Percentiles rank a stretch among this genome's conserved stretches.
Conservation (phyloP, 2,113 vertebrate genomes). For the Phalacrocorax aristotelis region DNA sequence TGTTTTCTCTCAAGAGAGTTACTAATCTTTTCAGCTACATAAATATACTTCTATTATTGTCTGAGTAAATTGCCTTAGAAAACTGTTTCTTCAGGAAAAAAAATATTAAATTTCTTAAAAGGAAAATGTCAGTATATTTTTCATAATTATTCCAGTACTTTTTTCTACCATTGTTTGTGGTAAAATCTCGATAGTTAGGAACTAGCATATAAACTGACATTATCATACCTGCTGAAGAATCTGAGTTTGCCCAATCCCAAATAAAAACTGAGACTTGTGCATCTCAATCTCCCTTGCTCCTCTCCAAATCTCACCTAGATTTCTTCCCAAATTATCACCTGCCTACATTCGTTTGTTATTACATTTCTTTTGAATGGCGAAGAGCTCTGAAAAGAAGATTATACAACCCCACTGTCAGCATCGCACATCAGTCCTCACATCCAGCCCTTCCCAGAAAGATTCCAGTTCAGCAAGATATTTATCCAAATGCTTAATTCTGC, state of each 20-base stretch:
- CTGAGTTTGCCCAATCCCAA: background rate
- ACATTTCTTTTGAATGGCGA: background rate
- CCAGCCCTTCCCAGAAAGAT: background rate
- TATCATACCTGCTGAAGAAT: background rate
- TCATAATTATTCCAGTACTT: slow-evolving; percentile 48
- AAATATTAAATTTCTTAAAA: slow-evolving; percentile 39
- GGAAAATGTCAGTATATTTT: slow-evolving; percentile 52
- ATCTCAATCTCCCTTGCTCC: background rate
- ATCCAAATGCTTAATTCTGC: background rate
- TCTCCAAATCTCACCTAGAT: background rate
- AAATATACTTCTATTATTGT: slow-evolving; percentile 64
- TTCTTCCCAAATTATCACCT: background rate
- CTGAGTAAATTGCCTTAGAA: slow-evolving; percentile 62
- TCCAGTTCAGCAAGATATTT: background rate
- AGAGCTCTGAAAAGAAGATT: background rate
- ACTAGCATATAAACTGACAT: background rate
- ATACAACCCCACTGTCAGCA: background rate
- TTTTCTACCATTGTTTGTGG: slow-evolving; percentile 25
- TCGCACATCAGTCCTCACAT: background rate
- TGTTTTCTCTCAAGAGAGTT: slow-evolving; percentile 66
- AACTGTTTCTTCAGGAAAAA: slow-evolving; percentile 43
- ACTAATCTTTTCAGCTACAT: slow-evolving; percentile 66
- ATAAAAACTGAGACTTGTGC: background rate
- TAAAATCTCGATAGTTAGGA: background rate
- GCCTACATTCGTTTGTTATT: background rate